Base-by-base conservation (phyloP, 2,113 vertebrate genomes). In the Heptranchias perlo region DNA sequence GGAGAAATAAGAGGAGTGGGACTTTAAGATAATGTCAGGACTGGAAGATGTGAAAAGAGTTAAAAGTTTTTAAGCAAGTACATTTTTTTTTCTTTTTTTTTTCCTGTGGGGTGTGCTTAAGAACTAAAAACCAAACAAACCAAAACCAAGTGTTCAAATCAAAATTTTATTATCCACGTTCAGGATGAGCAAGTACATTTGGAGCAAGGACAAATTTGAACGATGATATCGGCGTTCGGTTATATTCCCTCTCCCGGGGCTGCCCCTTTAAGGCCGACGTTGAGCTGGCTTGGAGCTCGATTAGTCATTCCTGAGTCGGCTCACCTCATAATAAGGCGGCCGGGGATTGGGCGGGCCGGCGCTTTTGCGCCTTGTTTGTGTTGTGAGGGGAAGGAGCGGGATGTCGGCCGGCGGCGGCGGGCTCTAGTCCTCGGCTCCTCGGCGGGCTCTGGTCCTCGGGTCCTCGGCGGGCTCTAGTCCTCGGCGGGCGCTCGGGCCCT, bases 301-400 rank as follows among this genome's bases (percentile, higher is more conserved):
- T 93, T 93, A 16, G 54, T n/a, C 4, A 39, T 64, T 4, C 61
- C 89, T 93, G 35, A 93, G 64, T 39, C 2, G 1, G 58, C 54
- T 39, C 89, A 93, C 89, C 89, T 93, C 58, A 93, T 21, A 93
- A 93, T 93, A 93, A 67, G 64, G 93, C 10, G 93, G 93, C 2
- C 39, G 44, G 64, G 8, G 39, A 47, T 65, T 65, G 64, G 64
- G 23, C 93, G 62, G 47, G 1, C 0, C 58, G 58, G 58, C 58
- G 58, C 52, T 3, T n/a, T n/a, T 4, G 35, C 31, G 14, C 18
- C 54, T 21, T 93, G 89, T 93, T 93, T 93, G 35, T 92, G 89
- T 93, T 93, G 89, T 93, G 89, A 39, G 14, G 4, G 89, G 89
- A 28, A 44, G 25, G 89, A 93, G 89, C 35, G 89, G 89, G 89